Evolutionary conservation across 2,113 vertebrate species (phyloP), one percentile per base, ranked within the genome.

Genomic region (Chroicocephalus ridibundus): DNA sequence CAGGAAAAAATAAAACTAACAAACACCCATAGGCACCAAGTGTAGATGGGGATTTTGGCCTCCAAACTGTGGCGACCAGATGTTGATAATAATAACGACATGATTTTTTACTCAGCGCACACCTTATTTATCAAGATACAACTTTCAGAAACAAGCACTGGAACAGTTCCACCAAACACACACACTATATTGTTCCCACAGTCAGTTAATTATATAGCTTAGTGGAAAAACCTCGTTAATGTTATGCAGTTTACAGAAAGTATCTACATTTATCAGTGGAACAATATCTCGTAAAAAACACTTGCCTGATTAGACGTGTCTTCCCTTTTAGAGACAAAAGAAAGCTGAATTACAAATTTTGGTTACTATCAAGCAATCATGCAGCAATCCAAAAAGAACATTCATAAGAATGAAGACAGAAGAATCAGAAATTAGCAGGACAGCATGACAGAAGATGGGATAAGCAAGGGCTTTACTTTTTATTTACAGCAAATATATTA

Each of bases 401-500:
- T 38, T 94, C 55, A 5, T 21, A 82, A 70, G 58, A 93, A 91
- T 2, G 1, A 64, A 88, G 58, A 87, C 17, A 69, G 54, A 82
- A 88, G 68, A 88, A 77, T 47, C 49, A 86, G 69, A 79, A 85
- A 93, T 90, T 58, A 82, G 49, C 58, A 89, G 58, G 66, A 94
- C 32, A 89, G 46, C 75, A 88, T 57, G 47, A 52, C 8, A 92
- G 89, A 92, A 88, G 51, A 83, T 36, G 38, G 72, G 54, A 38
- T 52, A 36, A 5, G 58, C 16, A 93, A 72, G 82, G 61, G 54
- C 21, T 93, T 95, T 68, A 87, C 68, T 64, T 77, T 92, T 89
- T 96, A 97, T 97, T 97, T 98, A 97, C 96, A 97, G 90, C 95
- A 94, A 95, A 96, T 94, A 96, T 91, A 92, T 95, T 93, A 97